Evolutionary conservation across 2,113 vertebrate genomes (phyloP).

Genomic region (Holacanthus passer): DNA sequence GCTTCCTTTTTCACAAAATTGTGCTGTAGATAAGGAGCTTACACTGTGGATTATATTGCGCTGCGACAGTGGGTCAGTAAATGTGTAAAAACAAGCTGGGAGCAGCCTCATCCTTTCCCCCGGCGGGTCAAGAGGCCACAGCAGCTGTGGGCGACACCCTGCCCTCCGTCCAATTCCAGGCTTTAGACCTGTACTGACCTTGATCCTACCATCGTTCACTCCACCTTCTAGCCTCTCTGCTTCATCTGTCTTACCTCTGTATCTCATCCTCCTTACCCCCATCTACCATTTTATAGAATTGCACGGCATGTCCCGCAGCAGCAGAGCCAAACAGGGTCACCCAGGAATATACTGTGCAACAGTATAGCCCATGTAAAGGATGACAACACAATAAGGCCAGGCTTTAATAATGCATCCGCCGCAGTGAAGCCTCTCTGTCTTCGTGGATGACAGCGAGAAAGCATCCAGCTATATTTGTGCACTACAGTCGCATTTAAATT

Average conservation of each 20-base stretch:
- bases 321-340: slow-evolving; percentile 58
- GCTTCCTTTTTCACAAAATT: slow-evolving; percentile 69
- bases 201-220: slow-evolving; percentile 19
- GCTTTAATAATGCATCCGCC: slow-evolving; percentile 71
- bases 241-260: background rate
- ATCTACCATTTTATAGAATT: background rate
- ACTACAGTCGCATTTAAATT: slow-evolving; percentile 20
- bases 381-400: slow-evolving; percentile 60
- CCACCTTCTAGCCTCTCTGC: background rate
- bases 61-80: slow-evolving; percentile 69
- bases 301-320: slow-evolving; percentile 29
- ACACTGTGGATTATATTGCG: slow-evolving; percentile 79
- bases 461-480: slow-evolving; percentile 16
- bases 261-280: background rate
- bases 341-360: slow-evolving; percentile 44
- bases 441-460: slow-evolving; percentile 23
- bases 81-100: slow-evolving; percentile 53
- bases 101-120: slow-evolving; percentile 43
- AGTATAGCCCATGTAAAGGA: slow-evolving; percentile 50
- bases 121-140: slow-evolving; percentile 73
- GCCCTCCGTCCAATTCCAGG: background rate
- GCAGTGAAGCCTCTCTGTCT: slow-evolving; percentile 21
- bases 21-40: slow-evolving; percentile 80
- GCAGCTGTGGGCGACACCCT: slow-evolving; percentile 68
- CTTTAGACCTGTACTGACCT: slow-evolving; percentile 49